Base-by-base conservation (phyloP, 2,888 invertebrate genomes). In the Pandemis heparana region DNA sequence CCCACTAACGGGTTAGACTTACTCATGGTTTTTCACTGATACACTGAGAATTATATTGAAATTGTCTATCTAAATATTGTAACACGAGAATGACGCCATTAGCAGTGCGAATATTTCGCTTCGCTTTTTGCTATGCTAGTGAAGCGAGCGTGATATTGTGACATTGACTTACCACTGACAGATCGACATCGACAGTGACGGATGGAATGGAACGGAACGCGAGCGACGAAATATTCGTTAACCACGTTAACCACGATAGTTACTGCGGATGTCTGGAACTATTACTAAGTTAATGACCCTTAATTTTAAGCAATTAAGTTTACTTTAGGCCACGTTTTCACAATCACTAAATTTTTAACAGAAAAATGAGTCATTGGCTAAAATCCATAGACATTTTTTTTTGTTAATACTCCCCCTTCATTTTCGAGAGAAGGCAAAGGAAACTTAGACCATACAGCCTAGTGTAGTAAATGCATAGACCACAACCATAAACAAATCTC, bases 1-100 rank as follows among this genome's bases (percentile, higher is more conserved):
- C 92, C 89, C 69, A 86, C 87, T 73, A 94, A 80, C 12, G 93
- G 89, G 77, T 92, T 93, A 5, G 79, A 74, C 80, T 90, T 90
- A 92, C 94, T 93, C 93, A 94, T 92, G 73, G 75, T 81, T 43
- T 51, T 46, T 38, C 48, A 65, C 14, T 48, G n/a, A 60, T 59
- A 23, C 43, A 64, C 53, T 62, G 23, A 70, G 56, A 41, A 12
- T 64, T 70, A 46, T 64, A 56, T 63, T 69, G 61, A 62, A 75
- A 74, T 66, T 16, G 66, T 75, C 8, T 9, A n/a, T 16, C 18
- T 68, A 68, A 23, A 71, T 18, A 67, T 38, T 61, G 51, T 23
- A 71, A 60, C 51, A 51, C 41, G 1, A 14, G 16, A 39, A 10
- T 14, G 53, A 68, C 32, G 61, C 18, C 18, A 63, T 72, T 53